These are phyloP conservation scores for Coendou prehensilis DNA, from an alignment of 2,797 vertebrate genomes.

Conservation along the genomic window DNA sequence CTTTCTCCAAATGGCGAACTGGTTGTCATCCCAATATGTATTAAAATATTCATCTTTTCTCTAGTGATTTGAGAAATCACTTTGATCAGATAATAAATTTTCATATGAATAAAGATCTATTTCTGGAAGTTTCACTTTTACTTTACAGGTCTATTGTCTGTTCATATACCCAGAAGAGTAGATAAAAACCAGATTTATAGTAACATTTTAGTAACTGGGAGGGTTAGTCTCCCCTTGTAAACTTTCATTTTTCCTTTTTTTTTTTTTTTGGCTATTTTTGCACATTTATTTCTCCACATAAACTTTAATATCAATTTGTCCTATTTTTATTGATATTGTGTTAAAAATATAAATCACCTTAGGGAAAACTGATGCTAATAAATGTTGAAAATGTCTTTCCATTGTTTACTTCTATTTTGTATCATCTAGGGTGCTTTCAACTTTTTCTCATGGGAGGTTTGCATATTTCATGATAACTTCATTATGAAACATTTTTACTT, in stretches of 20 bases:
- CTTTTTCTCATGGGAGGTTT: constrained; percentile 1
- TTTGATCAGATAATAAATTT: constrained; percentile 23
- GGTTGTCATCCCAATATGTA: constrained; percentile 9
- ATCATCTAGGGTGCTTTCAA: neutral
- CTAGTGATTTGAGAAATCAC: constrained; percentile 22
- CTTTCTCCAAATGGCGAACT: constrained; percentile 22
- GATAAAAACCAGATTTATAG: neutral
- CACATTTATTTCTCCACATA: constrained; percentile 19
- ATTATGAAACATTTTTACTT: constrained; percentile 20
- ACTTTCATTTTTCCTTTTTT: constrained; percentile 31
- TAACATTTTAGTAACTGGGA: constrained; percentile 6
- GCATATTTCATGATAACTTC: neutral
- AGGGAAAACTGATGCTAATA: neutral
- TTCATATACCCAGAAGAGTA: neutral
- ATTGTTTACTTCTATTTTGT: constrained; percentile 25
- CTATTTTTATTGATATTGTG: neutral
- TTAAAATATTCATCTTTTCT: constrained; percentile 23
- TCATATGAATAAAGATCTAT: neutral
- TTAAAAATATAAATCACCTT: constrained; percentile 33
- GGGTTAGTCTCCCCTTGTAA: neutral
- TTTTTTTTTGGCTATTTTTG: neutral
- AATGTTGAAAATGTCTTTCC: neutral
- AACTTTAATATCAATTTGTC: constrained; percentile 29
- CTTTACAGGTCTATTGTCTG: neutral
- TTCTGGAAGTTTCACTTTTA: constrained; percentile 10